Base-by-base conservation (phyloP, 2,888 invertebrate species). In the Tanaodytes sp. region DNA sequence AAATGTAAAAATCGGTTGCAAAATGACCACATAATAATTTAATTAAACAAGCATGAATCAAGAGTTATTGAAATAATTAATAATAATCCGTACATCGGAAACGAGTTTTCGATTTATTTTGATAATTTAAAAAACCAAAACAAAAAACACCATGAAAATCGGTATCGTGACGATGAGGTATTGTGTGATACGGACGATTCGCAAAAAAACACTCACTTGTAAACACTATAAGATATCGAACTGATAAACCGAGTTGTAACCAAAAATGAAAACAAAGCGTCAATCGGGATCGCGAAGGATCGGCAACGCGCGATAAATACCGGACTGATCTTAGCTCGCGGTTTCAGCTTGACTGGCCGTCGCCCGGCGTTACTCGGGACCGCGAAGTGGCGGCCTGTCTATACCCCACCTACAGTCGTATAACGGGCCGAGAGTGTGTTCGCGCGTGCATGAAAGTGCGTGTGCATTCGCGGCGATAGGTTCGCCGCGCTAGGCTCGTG, bases 281-380 rank as follows among this genome's bases (percentile, higher is more conserved):
- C 8, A 8, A 23, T 23, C n/a, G n/a, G n/a, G n/a, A n/a, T 23
- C 23, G 23, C 23, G 23, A n/a, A 11, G 11, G 33, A n/a, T 33
- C 33, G 33, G 11, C 11, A 40, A n/a, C n/a, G n/a, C 42, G 54
- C 27, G 48, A 19, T 14, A 30, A 40, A 48, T 40, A 30, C 39
- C 64, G 45, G 58, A 66, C 63, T 58, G 58, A 70, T 65, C 54
- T 54, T 72, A 67, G 73, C 71, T 77, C 77, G 80, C 80, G 80
- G 82, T 82, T 82, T 80, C 78, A 79, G 78, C 78, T 81, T 81
- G 82, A 82, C 82, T 82, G 82, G 77, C 68, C 75, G 77, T 72
- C 66, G 67, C 70, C 70, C 78, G 77, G 73, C 74, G 75, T 73
- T 75, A 68, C 67, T 75, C 74, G 75, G 75, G 72, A 78, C 74